These are phyloP conservation scores for Malurus melanocephalus DNA, from an alignment of 2,113 vertebrate species.

Conservation along the genomic window DNA sequence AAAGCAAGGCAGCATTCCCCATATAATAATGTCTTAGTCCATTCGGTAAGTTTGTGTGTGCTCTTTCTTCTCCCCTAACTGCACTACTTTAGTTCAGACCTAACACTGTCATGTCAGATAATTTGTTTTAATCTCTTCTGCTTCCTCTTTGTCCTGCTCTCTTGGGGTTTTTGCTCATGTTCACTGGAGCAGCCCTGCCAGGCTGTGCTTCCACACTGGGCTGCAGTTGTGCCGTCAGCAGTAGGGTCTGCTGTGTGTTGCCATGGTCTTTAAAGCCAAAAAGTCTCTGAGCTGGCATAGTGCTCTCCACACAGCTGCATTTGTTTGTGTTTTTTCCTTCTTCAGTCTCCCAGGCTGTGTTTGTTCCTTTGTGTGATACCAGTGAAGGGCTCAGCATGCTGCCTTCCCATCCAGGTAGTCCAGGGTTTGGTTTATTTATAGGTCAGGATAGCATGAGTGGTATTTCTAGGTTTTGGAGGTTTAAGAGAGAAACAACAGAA, in stretches of 20 bases:
- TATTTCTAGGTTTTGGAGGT: neutral
- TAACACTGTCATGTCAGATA: neutral
- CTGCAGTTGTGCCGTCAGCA: accelerated
- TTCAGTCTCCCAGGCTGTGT: neutral
- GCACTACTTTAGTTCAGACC: neutral
- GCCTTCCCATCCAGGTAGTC: neutral
- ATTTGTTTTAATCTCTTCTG: neutral
- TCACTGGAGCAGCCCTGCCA: neutral
- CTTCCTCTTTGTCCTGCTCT: neutral
- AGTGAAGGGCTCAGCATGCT: neutral
- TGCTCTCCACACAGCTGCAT: neutral
- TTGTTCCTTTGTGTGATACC: neutral
- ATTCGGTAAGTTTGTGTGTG: neutral
- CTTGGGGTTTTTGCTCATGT: neutral
- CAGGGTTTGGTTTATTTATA: constrained; percentile 7
- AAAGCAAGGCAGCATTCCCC: neutral
- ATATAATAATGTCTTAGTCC: neutral
- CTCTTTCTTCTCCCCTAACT: neutral
- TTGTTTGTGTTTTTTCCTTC: neutral
- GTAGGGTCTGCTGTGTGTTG: neutral
- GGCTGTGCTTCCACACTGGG: neutral
- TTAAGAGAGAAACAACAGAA: neutral
- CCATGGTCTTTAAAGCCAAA: neutral
- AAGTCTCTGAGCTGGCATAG: neutral
- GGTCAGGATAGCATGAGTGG: neutral